Evolutionary conservation across 2,113 vertebrate genomes (phyloP), one percentile per base, ranked within the genome.

Genomic region (Centrocercus urophasianus): DNA sequence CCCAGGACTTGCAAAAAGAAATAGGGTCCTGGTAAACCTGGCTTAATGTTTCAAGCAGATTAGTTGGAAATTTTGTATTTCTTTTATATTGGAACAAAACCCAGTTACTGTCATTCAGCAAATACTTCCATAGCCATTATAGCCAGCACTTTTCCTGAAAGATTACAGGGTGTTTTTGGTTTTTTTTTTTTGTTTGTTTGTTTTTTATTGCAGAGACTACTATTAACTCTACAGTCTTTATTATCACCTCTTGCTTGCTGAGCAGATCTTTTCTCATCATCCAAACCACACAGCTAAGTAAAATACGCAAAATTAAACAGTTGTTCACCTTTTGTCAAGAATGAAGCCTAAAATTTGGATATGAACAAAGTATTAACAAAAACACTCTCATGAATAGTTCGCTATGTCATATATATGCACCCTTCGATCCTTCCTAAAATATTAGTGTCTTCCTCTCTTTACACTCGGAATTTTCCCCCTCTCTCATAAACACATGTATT

Each of bases 251-350:
- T 70, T 66, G 40, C 70, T 86, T 84, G n/a, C 40, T 65, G 13
- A 90, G 17, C 30, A 81, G 32, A 36, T 88, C 42, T 88, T 86
- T 79, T 84, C 81, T 75, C n/a, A 90, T 61, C 71, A 90, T 25
- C 10, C 72, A 90, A 92, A 78, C 11, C 28, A 50, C 15, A 52
- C 30, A 61, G 43, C 15, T 34, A 17, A 93, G 30, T 54, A 69
- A 60, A 30, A 85, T 20, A 61, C 22, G 30, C 27, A 86, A 72
- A n/a, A 84, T 84, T 60, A 92, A 78, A 65, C 6, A 56, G 32
- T 16, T 27, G 38, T 34, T 69, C 24, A 81, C 16, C 4, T 90
- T 88, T 84, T 75, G 77, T 78, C 59, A 83, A 93, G 25, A 69
- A 14, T 86, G 20, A 50, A 21, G 21, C 57, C 36, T 19, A 89